Percentiles rank a stretch among this genome's conserved stretches.
These are phyloP conservation scores for Cotesia congregata DNA, from an alignment of 2,888 invertebrate species.

Conservation along the genomic window DNA sequence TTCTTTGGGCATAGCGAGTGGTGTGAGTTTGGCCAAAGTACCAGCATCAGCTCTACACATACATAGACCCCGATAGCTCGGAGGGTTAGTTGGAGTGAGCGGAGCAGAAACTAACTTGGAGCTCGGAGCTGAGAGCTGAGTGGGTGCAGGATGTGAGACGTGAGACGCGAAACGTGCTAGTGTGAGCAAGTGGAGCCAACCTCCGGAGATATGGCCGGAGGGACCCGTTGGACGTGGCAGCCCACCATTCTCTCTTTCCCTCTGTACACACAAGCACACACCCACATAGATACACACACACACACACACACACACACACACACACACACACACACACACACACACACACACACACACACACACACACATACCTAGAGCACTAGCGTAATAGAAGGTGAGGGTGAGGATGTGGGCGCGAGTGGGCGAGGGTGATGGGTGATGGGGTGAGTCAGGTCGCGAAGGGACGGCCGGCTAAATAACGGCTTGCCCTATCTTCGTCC, in stretches of 20 bases:
- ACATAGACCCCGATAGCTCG: conserved; percentile 10
- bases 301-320: too few relatives aligned
- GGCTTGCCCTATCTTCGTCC: conserved; percentile 59
- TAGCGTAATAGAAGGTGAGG: neutral
- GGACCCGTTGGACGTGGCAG: conserved; percentile 39
- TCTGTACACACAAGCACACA: too few relatives aligned
- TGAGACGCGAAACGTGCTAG: conserved; percentile 4
- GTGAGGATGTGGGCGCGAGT: conserved; percentile 25
- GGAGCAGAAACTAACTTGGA: conserved; percentile 11
- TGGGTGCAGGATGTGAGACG: conserved; percentile 18
- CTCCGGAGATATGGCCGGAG: conserved; percentile 32
- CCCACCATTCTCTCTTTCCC: neutral
- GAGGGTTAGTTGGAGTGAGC: conserved; percentile 14
- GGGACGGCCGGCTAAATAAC: conserved; percentile 65
- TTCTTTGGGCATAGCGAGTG: neutral
- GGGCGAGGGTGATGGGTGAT: conserved; percentile 47
- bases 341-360: too few relatives aligned
- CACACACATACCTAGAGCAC: too few relatives aligned
- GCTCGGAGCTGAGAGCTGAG: neutral
- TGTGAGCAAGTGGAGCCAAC: conserved; percentile 2
- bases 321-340: too few relatives aligned
- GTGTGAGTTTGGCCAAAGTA: neutral
- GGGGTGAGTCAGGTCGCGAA: conserved; percentile 63
- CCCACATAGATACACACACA: too few relatives aligned
- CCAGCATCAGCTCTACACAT: neutral